Evolutionary conservation across 2,113 vertebrate genomes (phyloP), one percentile per base, ranked within the genome.

Genomic region (Myotis lucifugus): DNA sequence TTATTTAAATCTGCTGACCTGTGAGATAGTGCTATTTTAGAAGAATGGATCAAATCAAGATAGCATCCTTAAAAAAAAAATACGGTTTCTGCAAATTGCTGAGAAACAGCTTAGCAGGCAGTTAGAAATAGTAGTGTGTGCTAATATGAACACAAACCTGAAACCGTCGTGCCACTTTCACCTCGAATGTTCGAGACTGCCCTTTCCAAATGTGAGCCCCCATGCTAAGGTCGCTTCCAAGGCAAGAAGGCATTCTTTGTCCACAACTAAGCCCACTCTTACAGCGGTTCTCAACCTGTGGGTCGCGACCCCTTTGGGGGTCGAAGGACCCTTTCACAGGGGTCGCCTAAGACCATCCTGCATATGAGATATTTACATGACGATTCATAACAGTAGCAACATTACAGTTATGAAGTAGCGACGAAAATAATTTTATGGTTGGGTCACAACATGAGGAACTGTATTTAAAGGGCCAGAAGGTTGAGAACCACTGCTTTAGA

Each of bases 1-100:
- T 79, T 95, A 96, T 42, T 89, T 82, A 21, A 50, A 90, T 97
- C 89, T 94, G 84, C 95, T 96, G 94, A 95, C 93, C 93, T 0
- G 21, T 87, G 67, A 86, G 88, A 85, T 89, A 81, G 37, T 96
- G 90, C 46, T 93, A 42, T 93, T 95, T 95, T 94, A 81, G 78
- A 90, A 73, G 50, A 64, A 88, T 17, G 13, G 52, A 34, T 70
- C 40, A 40, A 85, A 78, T 93, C 72, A 83, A 64, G 61, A 93
- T 92, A 70, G 77, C 59, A 61, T 85, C 48, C 42, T 52, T 52
- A 59, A 46, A 73, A 86, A 67, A 70, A 84, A 69, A 25, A 78
- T 48, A 91, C 52, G 2, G 1, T 74, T 67, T 85, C 40, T 54
- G 25, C 81, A 95, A 73, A 95, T 59, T 27, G 56, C 34, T 73